Conservation (phyloP, 2,113 vertebrate species). For the Pituophis catenifer region DNA sequence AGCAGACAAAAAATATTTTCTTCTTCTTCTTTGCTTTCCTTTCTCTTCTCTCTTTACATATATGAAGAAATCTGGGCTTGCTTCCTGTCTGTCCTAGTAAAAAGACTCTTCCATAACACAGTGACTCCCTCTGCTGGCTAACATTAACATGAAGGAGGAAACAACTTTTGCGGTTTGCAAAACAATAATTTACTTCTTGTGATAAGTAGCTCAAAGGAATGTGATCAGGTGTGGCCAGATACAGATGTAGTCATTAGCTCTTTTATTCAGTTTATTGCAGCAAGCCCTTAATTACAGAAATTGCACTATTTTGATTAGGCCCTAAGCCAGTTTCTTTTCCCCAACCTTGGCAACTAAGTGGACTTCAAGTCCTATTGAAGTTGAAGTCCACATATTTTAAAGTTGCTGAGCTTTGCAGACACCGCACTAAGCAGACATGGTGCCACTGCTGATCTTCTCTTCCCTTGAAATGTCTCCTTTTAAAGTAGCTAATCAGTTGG, state of each 20-base stretch:
- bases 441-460: not conserved
- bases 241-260: not conserved
- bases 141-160: not conserved
- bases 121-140: slow-evolving; percentile 58
- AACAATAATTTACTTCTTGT: not conserved
- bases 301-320: not conserved
- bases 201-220: not conserved
- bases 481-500: not conserved
- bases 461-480: not conserved
- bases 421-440: not conserved
- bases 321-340: not conserved
- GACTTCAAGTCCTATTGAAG: not conserved
- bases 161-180: not conserved
- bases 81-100: not conserved
- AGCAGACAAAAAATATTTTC: not conserved
- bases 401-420: not conserved
- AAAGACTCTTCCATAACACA: not conserved
- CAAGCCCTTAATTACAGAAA: not conserved
- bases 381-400: not conserved
- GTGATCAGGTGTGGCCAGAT: not conserved
- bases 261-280: not conserved
- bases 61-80: not conserved
- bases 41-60: not conserved
- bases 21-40: not conserved
- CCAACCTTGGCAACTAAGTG: not conserved